phyloP scores from a whole-genome alignment of 2,113 vertebrate species.

The Ceratotherium simum region DNA sequence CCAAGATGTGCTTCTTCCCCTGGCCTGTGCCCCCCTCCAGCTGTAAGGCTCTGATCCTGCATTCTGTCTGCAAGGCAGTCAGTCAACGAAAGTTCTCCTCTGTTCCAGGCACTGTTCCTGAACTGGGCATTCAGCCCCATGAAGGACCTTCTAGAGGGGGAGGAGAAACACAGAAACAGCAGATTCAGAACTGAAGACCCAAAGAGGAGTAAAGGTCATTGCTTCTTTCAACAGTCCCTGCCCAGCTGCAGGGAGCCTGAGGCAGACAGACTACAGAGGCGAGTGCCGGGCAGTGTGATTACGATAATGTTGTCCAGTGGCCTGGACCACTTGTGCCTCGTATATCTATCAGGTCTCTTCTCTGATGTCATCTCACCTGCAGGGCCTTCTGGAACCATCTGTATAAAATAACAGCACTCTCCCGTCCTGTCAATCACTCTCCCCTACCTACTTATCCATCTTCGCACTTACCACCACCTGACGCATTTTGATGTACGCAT shows the following conservation, averaged over 20 bases:
- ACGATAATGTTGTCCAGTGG: rapidly evolving
- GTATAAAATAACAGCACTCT: neutral
- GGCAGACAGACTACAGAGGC: neutral
- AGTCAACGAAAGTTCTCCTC: neutral
- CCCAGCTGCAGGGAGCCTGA: neutral
- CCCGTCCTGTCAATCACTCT: neutral
- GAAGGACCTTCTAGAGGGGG: neutral
- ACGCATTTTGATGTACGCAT: neutral
- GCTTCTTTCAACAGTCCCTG: neutral
- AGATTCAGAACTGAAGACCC: neutral
- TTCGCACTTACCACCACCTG: neutral
- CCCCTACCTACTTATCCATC: neutral
- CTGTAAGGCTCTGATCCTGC: neutral
- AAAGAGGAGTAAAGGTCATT: neutral
- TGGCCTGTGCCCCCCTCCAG: neutral
- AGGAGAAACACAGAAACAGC: neutral
- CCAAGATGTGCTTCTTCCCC: neutral
- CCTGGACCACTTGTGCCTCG: neutral
- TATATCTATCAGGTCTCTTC: neutral
- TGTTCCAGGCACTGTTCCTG: neutral
- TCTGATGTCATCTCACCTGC: neutral
- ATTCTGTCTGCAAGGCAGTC: neutral
- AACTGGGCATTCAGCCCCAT: neutral
- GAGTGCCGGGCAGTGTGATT: rapidly evolving
- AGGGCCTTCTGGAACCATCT: neutral